Evolutionary conservation across 2,797 vertebrate species (phyloP).

Genomic region (Miopithecus talapoin): DNA sequence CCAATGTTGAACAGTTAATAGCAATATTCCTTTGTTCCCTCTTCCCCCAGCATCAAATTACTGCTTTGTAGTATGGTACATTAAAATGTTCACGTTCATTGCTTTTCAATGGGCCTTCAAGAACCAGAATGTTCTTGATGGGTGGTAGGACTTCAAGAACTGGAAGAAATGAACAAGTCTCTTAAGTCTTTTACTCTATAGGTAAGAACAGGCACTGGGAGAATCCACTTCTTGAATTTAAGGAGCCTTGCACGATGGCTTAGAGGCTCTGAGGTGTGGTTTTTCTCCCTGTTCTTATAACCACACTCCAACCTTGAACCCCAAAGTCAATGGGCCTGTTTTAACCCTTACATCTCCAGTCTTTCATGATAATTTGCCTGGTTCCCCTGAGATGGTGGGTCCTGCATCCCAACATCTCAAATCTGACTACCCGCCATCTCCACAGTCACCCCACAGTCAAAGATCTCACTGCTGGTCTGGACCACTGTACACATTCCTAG

Average conservation of each 20-base stretch:
- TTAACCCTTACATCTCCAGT: neutral
- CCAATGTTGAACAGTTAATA: accelerated
- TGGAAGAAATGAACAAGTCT: neutral
- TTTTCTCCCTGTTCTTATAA: neutral
- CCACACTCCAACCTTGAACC: neutral
- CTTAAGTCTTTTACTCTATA: neutral
- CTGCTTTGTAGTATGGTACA: neutral
- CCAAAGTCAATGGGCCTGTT: neutral
- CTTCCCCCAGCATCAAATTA: too few relatives aligned
- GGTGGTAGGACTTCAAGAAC: neutral
- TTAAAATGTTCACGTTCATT: neutral
- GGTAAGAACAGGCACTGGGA: neutral
- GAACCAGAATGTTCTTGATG: neutral
- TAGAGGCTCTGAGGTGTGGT: neutral
- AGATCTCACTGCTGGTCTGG: neutral
- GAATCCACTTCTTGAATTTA: neutral
- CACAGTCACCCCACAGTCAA: neutral
- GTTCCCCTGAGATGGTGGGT: neutral
- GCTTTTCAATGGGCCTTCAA: neutral
- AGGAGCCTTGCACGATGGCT: neutral
- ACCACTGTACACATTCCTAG: neutral
- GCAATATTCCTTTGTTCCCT: neutral
- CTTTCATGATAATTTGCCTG: neutral
- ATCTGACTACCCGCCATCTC: neutral
- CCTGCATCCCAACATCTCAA: too few relatives aligned